phyloP scores from a whole-genome alignment of 2,888 invertebrate species.

The Tridacna crocea region DNA sequence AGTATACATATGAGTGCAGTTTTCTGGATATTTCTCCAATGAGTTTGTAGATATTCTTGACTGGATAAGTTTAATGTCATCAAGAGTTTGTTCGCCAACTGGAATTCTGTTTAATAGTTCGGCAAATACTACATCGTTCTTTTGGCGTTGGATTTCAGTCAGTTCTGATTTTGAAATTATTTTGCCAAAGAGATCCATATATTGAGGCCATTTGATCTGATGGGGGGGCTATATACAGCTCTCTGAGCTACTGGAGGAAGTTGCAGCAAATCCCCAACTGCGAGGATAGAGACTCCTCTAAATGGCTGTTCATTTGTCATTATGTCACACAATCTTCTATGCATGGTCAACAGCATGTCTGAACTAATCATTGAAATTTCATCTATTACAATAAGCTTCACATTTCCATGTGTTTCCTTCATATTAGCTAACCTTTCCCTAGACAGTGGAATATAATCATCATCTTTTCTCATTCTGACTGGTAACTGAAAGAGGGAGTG shows the following conservation, averaged over 20 bases:
- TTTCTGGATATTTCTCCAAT: background rate
- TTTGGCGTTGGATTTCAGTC: constrained; percentile 53
- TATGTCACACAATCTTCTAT: constrained; percentile 51
- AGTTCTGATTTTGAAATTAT: constrained; percentile 53
- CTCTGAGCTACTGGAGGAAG: constrained; percentile 6
- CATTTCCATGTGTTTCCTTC: constrained; percentile 12
- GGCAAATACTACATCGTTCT: constrained; percentile 50
- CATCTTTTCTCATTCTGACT: constrained; percentile 20
- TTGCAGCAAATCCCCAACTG: constrained; percentile 3
- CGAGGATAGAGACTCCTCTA: constrained; percentile 31
- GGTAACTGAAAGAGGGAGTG: constrained; percentile 41
- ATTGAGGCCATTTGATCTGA: constrained; percentile 44
- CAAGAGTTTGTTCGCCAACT: constrained; percentile 39
- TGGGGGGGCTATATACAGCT: constrained; percentile 9
- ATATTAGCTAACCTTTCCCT: constrained; percentile 36
- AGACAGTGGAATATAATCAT: constrained; percentile 51
- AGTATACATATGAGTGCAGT: background rate
- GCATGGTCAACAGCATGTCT: constrained; percentile 53
- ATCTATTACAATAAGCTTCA: background rate
- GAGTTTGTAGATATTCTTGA: background rate
- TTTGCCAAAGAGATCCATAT: constrained; percentile 56
- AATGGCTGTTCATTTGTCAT: constrained; percentile 52
- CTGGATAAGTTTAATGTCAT: constrained; percentile 41
- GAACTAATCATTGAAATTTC: background rate
- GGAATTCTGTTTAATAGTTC: constrained; percentile 43